These are phyloP conservation scores for Cataglyphis albicans DNA, from an alignment of 2,888 invertebrate species.

Conservation along the genomic window DNA sequence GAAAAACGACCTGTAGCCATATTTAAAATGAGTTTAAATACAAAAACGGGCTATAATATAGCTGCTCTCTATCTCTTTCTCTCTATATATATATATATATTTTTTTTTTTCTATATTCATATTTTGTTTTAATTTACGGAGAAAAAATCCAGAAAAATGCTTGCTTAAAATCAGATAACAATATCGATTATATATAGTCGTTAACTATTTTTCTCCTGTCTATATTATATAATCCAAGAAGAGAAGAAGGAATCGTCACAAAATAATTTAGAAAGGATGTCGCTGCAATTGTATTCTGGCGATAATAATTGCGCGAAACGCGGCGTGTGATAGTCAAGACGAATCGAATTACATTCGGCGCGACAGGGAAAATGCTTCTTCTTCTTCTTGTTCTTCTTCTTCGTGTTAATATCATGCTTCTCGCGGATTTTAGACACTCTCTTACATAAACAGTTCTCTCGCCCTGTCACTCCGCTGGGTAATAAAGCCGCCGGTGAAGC, in stretches of 20 bases:
- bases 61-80: background rate
- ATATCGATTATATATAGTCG: background rate
- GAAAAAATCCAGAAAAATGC: background rate
- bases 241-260: background rate
- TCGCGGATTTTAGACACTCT: constrained; percentile 37
- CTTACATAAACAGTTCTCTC: constrained; percentile 25
- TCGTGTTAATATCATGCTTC: constrained; percentile 33
- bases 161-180: background rate
- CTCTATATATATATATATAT: no score
- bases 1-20: no score
- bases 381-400: background rate
- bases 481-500: constrained; percentile 36
- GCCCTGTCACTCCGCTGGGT: constrained; percentile 11
- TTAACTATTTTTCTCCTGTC: background rate
- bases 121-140: background rate
- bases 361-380: constrained; percentile 1
- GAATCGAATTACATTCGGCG: constrained; percentile 39
- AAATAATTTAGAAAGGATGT: constrained; percentile 40
- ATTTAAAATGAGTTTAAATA: no score
- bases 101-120: background rate
- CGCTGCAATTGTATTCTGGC: constrained; percentile 24
- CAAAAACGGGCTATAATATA: no score
- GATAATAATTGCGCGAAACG: constrained; percentile 29
- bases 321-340: constrained; percentile 8
- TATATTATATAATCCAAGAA: background rate